Conservation (phyloP, 2,113 vertebrate species). For the Danionella cerebrum region DNA sequence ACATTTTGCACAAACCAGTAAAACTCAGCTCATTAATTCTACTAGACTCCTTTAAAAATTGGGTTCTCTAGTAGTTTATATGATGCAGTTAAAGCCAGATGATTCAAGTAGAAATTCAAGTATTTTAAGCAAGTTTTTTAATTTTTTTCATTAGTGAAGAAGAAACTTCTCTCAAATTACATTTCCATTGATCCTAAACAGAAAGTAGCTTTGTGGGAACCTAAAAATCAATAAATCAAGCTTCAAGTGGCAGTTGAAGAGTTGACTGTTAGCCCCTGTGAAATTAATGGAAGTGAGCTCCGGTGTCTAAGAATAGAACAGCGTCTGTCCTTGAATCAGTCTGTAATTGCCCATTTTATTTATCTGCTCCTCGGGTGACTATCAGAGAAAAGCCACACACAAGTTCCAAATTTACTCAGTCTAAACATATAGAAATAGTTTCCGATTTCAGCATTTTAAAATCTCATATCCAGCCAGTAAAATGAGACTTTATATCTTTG, state of each 20-base stretch:
- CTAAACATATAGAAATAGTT: too few species aligned
- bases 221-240: conserved; percentile 51
- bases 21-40: too few species aligned
- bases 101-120: neutral
- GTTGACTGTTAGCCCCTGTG: conserved; percentile 30
- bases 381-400: neutral
- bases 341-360: conserved; percentile 8
- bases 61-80: too few species aligned
- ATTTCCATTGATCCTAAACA: conserved; percentile 45
- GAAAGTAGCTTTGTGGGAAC: conserved; percentile 40
- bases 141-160: conserved; percentile 52
- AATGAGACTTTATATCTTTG: neutral
- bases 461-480: too few species aligned
- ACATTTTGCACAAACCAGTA: too few species aligned
- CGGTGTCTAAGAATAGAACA: neutral
- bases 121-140: conserved; percentile 34
- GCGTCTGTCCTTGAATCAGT: neutral
- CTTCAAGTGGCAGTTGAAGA: conserved; percentile 31
- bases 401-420: neutral
- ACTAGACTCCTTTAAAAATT: too few species aligned
- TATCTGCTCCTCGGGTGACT: neutral
- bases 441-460: too few species aligned
- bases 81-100: neutral
- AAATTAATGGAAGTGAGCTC: neutral
- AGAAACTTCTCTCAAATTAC: conserved; percentile 48